Base-by-base conservation (phyloP, 2,113 vertebrate species). In the Xenopus laevis region DNA sequence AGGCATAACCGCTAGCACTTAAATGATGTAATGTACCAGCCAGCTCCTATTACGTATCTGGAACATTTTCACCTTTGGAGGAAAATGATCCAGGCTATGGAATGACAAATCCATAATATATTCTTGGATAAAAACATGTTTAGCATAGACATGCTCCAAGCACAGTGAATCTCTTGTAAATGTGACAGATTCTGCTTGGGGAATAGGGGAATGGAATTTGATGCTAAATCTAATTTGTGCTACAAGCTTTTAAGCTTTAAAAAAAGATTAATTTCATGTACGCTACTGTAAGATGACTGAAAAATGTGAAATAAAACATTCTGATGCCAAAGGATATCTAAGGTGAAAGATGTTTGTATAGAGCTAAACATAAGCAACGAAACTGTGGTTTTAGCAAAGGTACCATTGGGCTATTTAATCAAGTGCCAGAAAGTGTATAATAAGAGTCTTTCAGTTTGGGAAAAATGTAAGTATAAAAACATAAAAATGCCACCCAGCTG, bases 261-360 rank as follows among this genome's bases (percentile, higher is more conserved):
- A 69, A 75, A 84, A 86, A 4, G 75, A 79, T 83, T 84, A 81
- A 82, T 87, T 84, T 87, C 81, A 71, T 83, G 47, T 72, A 81
- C 80, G 78, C 66, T 77, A 45, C 59, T 55, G 81, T 80, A 85
- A 81, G 79, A 78, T 74, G 69, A 78, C 81, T 70, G 66, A 80
- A 84, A 72, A 82, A 80, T 84, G 85, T 85, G 78, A 86, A 87
- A 86, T 85, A 79, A 86, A 88, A 81, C 80, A 77, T 86, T 68
- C 80, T 81, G 84, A 86, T 88, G 84, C 83, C 76, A 90, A 85
- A 90, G 91, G 91, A 92, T 92, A 92, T 91, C 90, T 92, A 91
- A 92, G 90, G 91, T 92, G 90, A 92, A 91, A 87, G 86, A 85
- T 91, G 87, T 92, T 92, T 92, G 90, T 91, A 84, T 89, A 89